Base-by-base conservation (phyloP, 2,888 invertebrate species). In the Idaea aversata region DNA sequence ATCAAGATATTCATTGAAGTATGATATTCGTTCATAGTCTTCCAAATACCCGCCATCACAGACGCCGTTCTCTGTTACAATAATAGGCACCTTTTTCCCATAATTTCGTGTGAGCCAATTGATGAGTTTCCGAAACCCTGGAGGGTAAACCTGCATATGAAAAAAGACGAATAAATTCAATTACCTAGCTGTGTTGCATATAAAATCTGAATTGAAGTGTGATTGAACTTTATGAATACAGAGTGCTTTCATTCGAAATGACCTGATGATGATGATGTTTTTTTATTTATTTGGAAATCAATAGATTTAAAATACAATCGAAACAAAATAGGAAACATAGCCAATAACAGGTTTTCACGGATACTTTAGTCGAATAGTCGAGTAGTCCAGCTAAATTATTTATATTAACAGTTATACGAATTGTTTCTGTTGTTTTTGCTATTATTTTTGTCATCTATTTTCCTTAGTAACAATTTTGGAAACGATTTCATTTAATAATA, bases 51-150 rank as follows among this genome's bases (percentile, higher is more conserved):
- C 94, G 5, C 77, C 80, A 76, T 95, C 95, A 67, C 93, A 91
- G 66, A 93, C 88, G 4, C 95, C 95, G 71, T 94, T 95, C 76
- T 95, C 95, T 0, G 94, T 94, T 7, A 95, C 84, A 62, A 94
- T 90, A 7, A 95, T 93, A 57, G 93, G 90, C 34, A 94, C 90
- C 77, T 93, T 93, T 72, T 68, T 94, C 57, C 93, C 93, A 79
- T 95, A 95, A 72, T 93, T 92, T 38, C 90, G 88, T 71, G 93
- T 94, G 60, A 96, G 91, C 94, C 94, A 95, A 79, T 94, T 94
- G 38, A 96, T 77, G 5, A 95, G 81, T 76, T 93, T 94, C 67
- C 95, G 90, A 80, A 96, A 94, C 47, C 95, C 95, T 74, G 93
- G 91, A 0, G 96, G 95, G 67, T 94, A 93, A 57, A 94, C 91